Evolutionary conservation across 2,888 invertebrate genomes (phyloP), one percentile per base, ranked within the genome.

Genomic region (Athalia rosae): DNA sequence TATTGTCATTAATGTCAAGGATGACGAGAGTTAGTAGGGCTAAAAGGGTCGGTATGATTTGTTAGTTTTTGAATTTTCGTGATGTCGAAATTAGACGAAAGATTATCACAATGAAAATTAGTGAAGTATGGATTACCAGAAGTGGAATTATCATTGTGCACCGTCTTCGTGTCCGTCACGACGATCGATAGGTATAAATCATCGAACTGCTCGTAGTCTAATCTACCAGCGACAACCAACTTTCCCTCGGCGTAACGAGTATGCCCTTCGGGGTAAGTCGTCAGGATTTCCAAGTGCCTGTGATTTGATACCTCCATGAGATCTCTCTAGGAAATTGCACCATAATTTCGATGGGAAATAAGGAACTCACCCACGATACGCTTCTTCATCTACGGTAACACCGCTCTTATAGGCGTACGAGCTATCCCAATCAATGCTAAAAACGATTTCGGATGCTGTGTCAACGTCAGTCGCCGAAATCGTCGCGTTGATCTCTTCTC

Each of bases 1-100:
- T 79, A 85, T 93, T 93, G 87, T 95, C 94, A 84, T 94, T 94
- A 84, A 93, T 90, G 85, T 94, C 94, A 11, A 90, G 87, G 79
- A 95, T 92, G 2, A 91, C 91, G 41, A 94, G 90, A 0, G 92
- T 91, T 79, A 94, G 89, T 4, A 91, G 90, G 4, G 91, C 94
- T 94, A 85, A 61, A 88, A 89, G 48, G 80, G 81, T 74, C 3
- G 11, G 45, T 15, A 45, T 47, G 28, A 28, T 7, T 47, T 3
- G 50, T 74, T 11, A 62, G 13, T 71, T 9, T 9, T 41, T 11
- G 41, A 61, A 28, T 15, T 61, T 15, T 8, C 28, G 9, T 6
- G 61, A 15, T 4, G 13, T n/a, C 47, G 13, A 28, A 4, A 6
- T 62, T 41, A 41, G 8, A n/a, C 1, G n/a, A 9, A 53, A 53